Conservation (phyloP, 2,888 invertebrate genomes). For the Drosophila birchii region DNA sequence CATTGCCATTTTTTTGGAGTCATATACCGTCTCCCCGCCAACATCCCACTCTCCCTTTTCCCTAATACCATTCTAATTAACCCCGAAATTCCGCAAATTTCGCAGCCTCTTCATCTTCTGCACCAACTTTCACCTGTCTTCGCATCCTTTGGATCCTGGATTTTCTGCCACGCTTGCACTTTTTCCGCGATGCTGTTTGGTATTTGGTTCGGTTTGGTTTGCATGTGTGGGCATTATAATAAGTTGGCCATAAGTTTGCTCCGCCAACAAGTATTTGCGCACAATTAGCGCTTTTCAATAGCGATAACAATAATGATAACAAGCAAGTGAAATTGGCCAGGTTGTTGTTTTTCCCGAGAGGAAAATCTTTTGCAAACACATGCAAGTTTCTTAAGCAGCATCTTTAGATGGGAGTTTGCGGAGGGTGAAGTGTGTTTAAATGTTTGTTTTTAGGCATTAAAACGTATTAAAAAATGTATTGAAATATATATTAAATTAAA, state of each 20-base stretch:
- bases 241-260: constrained; percentile 43
- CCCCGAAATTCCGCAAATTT: constrained; percentile 39
- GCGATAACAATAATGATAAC: constrained; percentile 46
- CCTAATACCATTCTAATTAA: constrained; percentile 57
- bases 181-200: constrained; percentile 31
- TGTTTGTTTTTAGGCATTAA: neutral
- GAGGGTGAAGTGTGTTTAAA: neutral
- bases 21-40: constrained; percentile 11
- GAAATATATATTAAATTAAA: neutral
- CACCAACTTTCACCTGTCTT: constrained; percentile 38
- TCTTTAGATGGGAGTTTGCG: neutral
- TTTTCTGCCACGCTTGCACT: constrained; percentile 59
- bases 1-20: constrained; percentile 8
- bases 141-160: constrained; percentile 39
- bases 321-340: constrained; percentile 34
- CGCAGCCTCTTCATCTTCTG: constrained; percentile 24
- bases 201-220: constrained; percentile 32
- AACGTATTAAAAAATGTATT: neutral
- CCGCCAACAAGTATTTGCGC: constrained; percentile 61
- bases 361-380: constrained; percentile 39
- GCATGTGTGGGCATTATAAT: constrained; percentile 33
- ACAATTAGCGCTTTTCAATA: constrained; percentile 71
- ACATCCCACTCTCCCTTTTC: constrained; percentile 43
- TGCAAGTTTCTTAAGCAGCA: constrained; percentile 32
- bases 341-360: constrained; percentile 46